These are phyloP conservation scores for Druon quercuslanigerum DNA, from an alignment of 1,140 invertebrate species.

Conservation along the genomic window DNA sequence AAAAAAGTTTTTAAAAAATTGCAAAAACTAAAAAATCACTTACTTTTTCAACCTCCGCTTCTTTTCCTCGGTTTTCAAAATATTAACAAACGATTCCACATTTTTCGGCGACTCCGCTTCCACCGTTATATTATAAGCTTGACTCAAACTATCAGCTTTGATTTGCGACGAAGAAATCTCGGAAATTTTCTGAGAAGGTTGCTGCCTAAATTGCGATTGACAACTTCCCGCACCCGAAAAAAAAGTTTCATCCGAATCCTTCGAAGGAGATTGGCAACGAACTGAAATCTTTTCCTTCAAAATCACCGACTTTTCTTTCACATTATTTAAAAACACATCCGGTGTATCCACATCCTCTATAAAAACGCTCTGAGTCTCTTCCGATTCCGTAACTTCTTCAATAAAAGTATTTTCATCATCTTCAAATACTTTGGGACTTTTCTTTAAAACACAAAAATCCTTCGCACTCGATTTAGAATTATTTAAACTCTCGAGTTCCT, in stretches of 20 bases:
- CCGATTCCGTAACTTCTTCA: slow-evolving; percentile 39
- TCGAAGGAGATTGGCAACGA: background rate
- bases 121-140: background rate
- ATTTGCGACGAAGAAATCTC: slow-evolving; percentile 39
- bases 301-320: background rate
- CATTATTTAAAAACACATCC: background rate
- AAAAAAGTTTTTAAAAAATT: slow-evolving; percentile 14
- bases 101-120: background rate
- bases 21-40: slow-evolving; percentile 38
- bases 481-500: background rate
- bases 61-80: slow-evolving; percentile 49
- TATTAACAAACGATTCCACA: slow-evolving; percentile 12
- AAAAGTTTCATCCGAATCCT: slow-evolving; percentile 54
- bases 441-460: background rate
- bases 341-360: slow-evolving; percentile 57
- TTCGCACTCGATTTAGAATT: slow-evolving; percentile 38
- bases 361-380: slow-evolving; percentile 44
- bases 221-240: slow-evolving; percentile 41
- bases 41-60: slow-evolving; percentile 60
- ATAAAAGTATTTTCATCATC: slow-evolving; percentile 32
- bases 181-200: slow-evolving; percentile 54
- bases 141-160: background rate
- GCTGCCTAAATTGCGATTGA: background rate
- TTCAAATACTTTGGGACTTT: background rate
- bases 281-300: background rate